These are phyloP conservation scores for Tachysurus vachellii DNA, from an alignment of 2,113 vertebrate genomes.

Conservation along the genomic window DNA sequence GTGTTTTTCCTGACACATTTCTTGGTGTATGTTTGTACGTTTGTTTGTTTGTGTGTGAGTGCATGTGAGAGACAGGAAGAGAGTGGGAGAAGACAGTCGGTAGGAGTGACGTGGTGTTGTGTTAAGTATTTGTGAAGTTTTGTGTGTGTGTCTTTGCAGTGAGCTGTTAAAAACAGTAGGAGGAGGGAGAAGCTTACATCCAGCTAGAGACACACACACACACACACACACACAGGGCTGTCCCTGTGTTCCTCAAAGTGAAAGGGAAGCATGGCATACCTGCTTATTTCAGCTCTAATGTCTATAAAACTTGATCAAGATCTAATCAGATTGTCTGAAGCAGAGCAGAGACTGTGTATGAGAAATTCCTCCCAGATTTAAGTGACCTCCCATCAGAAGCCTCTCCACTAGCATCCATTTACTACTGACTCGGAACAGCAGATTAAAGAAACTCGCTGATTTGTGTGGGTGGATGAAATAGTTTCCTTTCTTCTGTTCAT, in stretches of 20 bases:
- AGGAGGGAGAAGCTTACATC: neutral
- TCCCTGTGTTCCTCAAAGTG: neutral
- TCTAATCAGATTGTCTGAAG: neutral
- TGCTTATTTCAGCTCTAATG: neutral
- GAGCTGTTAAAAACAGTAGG: neutral
- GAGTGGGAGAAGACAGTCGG: neutral
- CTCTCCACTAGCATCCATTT: neutral
- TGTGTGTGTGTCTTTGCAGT: neutral
- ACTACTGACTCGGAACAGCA: neutral
- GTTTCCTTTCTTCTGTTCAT: conserved; percentile 1
- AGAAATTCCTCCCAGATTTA: neutral
- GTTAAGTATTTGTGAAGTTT: neutral
- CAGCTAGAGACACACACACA: neutral
- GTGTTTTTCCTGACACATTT: neutral
- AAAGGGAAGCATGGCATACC: neutral
- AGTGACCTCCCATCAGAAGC: neutral
- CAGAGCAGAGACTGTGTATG: neutral
- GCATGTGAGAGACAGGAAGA: neutral
- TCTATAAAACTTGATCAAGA: neutral
- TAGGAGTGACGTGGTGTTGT: neutral
- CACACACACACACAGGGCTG: neutral
- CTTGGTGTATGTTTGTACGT: neutral
- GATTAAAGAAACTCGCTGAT: neutral
- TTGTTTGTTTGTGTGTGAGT: neutral
- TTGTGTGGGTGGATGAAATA: neutral